Evolutionary conservation across 2,797 vertebrate genomes (phyloP).

Genomic region (Halcyon leucocephala): DNA sequence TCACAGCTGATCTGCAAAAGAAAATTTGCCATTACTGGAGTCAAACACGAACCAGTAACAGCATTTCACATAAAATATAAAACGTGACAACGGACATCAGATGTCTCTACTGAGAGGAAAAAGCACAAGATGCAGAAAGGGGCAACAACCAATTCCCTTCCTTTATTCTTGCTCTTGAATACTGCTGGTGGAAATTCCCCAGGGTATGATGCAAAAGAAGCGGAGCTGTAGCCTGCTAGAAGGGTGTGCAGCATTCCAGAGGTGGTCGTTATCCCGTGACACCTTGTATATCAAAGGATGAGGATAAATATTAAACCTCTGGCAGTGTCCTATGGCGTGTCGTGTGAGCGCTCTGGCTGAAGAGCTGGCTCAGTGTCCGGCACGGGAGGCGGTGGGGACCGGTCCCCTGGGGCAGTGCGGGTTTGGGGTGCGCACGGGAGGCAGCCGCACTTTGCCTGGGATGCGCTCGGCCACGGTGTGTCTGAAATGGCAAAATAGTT

Average conservation of each 20-base stretch:
- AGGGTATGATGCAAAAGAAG: accelerated
- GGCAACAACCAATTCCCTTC: not conserved
- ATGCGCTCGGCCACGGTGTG: accelerated
- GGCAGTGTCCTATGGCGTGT: accelerated
- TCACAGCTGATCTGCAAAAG: slow-evolving; percentile 52
- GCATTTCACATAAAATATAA: slow-evolving; percentile 18
- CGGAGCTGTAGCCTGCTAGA: not conserved
- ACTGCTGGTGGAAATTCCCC: not conserved
- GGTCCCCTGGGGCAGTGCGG: accelerated
- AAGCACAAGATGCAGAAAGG: not conserved
- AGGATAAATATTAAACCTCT: not conserved
- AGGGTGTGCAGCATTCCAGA: not conserved
- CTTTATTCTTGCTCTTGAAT: not conserved
- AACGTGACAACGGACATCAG: slow-evolving; percentile 46
- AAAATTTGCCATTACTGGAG: slow-evolving; percentile 33
- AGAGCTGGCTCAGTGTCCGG: not conserved
- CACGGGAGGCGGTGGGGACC: not conserved
- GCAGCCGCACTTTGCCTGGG: accelerated
- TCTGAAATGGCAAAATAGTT: not conserved
- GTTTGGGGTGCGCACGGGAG: not conserved
- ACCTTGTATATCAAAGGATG: not conserved
- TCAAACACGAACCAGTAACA: slow-evolving; percentile 42
- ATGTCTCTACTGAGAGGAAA: not conserved
- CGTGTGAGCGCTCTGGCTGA: not conserved
- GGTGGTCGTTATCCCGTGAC: accelerated